Conservation (phyloP, 2,797 vertebrate species). For the Acipenser ruthenus region DNA sequence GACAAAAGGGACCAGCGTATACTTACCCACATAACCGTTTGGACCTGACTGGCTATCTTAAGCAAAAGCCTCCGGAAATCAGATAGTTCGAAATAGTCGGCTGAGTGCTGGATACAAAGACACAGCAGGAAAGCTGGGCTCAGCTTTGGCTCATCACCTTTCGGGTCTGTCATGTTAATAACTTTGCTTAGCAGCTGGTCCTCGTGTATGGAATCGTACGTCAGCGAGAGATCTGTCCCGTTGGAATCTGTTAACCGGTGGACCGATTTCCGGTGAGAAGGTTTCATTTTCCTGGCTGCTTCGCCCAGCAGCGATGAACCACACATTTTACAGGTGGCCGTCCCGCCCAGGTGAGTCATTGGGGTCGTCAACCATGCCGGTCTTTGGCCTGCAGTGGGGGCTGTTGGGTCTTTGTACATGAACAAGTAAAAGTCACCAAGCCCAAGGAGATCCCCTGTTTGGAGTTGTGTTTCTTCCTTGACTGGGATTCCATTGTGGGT, state of each 20-base stretch:
- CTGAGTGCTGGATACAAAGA: conserved; percentile 52
- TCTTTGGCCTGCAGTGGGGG: conserved; percentile 14
- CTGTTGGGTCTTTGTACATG: conserved; percentile 59
- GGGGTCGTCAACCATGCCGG: conserved; percentile 45
- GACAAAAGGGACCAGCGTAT: too few relatives aligned
- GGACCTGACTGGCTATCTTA: conserved; percentile 49
- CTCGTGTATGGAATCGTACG: conserved; percentile 41
- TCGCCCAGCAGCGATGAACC: conserved; percentile 15
- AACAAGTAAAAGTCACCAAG: conserved; percentile 63
- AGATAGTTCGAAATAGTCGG: conserved; percentile 39
- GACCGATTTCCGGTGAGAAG: neutral
- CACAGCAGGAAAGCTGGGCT: conserved; percentile 53
- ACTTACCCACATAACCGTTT: conserved; percentile 63
- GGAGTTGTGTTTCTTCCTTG: conserved; percentile 39
- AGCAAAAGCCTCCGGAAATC: conserved; percentile 59
- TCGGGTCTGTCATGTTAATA: conserved; percentile 28
- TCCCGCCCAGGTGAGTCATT: neutral
- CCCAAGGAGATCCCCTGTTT: conserved; percentile 56
- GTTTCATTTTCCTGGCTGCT: neutral
- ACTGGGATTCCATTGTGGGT: conserved; percentile 49
- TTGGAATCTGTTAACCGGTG: conserved; percentile 36
- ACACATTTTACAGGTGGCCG: conserved; percentile 38
- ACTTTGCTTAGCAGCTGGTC: conserved; percentile 47
- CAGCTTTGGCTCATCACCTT: conserved; percentile 32
- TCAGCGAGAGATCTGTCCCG: conserved; percentile 38